phyloP scores from a whole-genome alignment of 2,888 invertebrate species.

The Chaitophorus viminalis region DNA sequence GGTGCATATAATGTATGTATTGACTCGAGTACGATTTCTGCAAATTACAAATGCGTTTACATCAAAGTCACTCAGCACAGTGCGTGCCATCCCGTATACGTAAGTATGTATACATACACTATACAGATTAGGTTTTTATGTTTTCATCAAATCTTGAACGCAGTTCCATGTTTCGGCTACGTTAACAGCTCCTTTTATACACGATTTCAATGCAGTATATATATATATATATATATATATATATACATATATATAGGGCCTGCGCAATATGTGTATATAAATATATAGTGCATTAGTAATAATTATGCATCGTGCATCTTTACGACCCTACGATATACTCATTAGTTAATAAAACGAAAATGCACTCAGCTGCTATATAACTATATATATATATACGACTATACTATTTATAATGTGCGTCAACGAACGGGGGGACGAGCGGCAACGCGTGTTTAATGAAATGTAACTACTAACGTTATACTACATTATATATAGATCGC shows the following conservation, averaged over 20 bases:
- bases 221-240: neutral
- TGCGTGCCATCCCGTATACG: neutral
- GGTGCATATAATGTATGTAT: neutral
- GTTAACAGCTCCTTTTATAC: neutral
- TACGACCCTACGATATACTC: neutral
- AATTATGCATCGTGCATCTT: neutral
- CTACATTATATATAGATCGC: neutral
- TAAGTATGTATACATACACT: neutral
- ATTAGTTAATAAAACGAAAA: neutral
- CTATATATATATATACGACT: neutral
- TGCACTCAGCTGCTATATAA: neutral
- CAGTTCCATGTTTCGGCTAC: neutral
- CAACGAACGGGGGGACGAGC: neutral
- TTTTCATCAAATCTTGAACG: neutral
- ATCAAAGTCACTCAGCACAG: neutral
- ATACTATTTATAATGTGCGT: neutral
- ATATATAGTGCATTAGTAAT: neutral
- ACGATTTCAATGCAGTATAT: neutral
- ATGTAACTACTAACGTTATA: neutral
- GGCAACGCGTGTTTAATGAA: neutral
- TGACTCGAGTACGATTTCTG: neutral
- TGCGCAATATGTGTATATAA: neutral
- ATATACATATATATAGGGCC: neutral
- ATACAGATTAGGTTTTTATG: neutral
- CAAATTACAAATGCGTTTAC: neutral